A percentile compares a stretch with the other conserved stretches of the same genome.
Evolutionary conservation across 2,888 invertebrate species (phyloP).

Genomic region (Amblyteles armatorius): DNA sequence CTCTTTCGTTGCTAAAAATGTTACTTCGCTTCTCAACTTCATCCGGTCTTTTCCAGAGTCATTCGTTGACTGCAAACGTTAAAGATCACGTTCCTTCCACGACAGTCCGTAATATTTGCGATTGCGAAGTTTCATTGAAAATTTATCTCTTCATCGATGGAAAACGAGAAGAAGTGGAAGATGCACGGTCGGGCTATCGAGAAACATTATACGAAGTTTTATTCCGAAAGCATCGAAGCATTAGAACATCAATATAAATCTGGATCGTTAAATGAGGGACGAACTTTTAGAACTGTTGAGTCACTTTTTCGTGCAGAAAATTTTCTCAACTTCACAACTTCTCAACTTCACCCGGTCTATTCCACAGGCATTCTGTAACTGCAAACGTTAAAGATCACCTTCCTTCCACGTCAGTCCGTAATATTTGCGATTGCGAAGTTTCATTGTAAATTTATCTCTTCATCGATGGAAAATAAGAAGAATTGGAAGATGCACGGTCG

Average conservation of each 20-base stretch:
- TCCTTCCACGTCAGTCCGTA: not conserved
- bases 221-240: constrained; percentile 26
- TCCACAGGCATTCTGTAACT: not conserved
- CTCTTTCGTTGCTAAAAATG: not conserved
- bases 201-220: constrained; percentile 38
- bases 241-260: not conserved
- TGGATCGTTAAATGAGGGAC: constrained; percentile 12
- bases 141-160: constrained; percentile 37
- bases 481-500: constrained; percentile 11
- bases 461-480: constrained; percentile 33
- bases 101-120: not conserved
- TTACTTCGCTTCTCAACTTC: not conserved
- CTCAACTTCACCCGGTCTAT: not conserved
- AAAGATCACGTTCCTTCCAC: not conserved
- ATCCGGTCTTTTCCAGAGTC: not conserved
- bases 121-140: constrained; percentile 26
- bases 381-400: not conserved
- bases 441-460: constrained; percentile 34
- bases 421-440: constrained; percentile 26
- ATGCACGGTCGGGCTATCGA: constrained; percentile 31
- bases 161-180: not conserved
- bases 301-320: not conserved
- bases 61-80: not conserved
- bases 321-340: not conserved
- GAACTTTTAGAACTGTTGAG: not conserved